These are phyloP conservation scores for Maconellicoccus hirsutus DNA, from an alignment of 1,140 invertebrate species.

Conservation along the genomic window DNA sequence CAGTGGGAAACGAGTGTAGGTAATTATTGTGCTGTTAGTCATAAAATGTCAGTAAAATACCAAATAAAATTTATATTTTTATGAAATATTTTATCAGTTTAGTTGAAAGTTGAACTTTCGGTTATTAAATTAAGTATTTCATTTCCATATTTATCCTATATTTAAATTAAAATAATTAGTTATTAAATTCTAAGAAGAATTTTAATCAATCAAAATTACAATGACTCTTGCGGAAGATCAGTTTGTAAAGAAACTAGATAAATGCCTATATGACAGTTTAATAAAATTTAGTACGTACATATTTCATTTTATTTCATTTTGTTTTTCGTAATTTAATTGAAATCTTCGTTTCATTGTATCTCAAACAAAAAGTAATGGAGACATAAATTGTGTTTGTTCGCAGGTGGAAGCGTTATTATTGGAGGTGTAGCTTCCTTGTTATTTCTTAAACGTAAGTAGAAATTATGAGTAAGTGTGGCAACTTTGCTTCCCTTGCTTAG, in stretches of 20 bases:
- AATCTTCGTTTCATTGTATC: too few relatives aligned
- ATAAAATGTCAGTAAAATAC: too few relatives aligned
- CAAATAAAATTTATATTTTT: too few relatives aligned
- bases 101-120: too few relatives aligned
- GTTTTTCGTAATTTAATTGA: neutral
- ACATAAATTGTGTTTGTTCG: constrained; percentile 3
- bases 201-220: neutral
- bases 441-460: constrained; percentile 25
- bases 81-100: too few relatives aligned
- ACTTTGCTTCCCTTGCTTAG: too few relatives aligned
- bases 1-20: too few relatives aligned
- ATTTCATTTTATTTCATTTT: neutral
- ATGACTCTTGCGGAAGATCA: constrained; percentile 16
- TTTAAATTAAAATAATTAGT: neutral
- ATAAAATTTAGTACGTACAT: constrained; percentile 24
- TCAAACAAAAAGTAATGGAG: too few relatives aligned
- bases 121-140: too few relatives aligned
- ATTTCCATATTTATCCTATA: too few relatives aligned
- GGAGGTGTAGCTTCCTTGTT: constrained; percentile 23
- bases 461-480: neutral
- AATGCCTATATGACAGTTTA: constrained; percentile 22
- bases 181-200: too few relatives aligned
- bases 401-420: constrained; percentile 22
- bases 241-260: constrained; percentile 20
- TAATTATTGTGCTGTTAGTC: too few relatives aligned